Base-by-base conservation (phyloP, 1,140 invertebrate genomes). In the Drosophila parvula region DNA sequence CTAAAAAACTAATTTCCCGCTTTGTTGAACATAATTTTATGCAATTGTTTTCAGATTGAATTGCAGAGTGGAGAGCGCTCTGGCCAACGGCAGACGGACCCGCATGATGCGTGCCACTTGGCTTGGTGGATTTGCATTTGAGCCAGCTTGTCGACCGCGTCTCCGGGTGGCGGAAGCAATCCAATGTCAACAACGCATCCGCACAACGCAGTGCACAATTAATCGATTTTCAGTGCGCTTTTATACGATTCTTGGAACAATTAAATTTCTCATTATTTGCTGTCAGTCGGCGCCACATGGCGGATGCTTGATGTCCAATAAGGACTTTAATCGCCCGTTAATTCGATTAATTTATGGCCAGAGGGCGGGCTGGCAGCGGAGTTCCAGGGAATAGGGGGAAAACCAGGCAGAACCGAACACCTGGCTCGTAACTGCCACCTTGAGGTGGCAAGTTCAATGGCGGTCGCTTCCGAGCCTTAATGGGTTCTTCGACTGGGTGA, bases 1-100 rank as follows among this genome's bases (percentile, higher is more conserved):
- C 76, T 86, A 82, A 79, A 81, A 86, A 86, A 86, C 79, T 88
- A 88, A 86, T 86, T 86, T 86, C 76, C 69, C 83, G 76, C 79
- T 67, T 75, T 79, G 83, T 56, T 88, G 79, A 68, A 55, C 83
- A 86, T 88, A 83, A 86, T 86, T 83, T 79, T 79, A 86, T 88
- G 83, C 83, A 86, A 88, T 86, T 86, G 83, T 86, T 79, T 88
- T 78, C 67, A 55, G 61, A 79, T 88, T 79, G 68, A 85, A 81
- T 79, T 88, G 47, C 18, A 32, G 34, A 68, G 45, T 65, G 56
- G 51, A 56, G 63, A 80, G 56, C 38, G 43, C 27, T 16, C 30
- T 16, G 34, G 9, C 36, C 12, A 7, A 28, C 40, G 40, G 12
- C 41, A 16, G 9, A 22, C 32, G 22, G 45, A 57, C 47, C 73